These are phyloP conservation scores for Drosophila bocqueti DNA, from an alignment of 1,140 invertebrate species.

Conservation along the genomic window DNA sequence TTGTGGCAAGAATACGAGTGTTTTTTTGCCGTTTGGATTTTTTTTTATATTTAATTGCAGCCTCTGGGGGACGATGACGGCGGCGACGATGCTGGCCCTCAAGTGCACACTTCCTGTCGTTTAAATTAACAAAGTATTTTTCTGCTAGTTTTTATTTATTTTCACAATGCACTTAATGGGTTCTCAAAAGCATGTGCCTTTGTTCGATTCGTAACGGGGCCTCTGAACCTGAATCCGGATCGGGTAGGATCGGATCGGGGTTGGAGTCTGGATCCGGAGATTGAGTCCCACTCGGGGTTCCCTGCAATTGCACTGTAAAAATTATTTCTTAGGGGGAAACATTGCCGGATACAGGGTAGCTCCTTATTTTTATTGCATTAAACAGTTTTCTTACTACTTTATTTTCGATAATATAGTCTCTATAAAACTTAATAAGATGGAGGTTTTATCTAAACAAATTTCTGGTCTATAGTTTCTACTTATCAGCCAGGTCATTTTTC, in stretches of 20 bases:
- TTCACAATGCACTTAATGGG: conserved; percentile 72
- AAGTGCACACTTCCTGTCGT: conserved; percentile 80
- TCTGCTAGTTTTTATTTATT: conserved; percentile 65
- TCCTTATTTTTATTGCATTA: too few relatives aligned
- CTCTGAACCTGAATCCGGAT: conserved; percentile 25
- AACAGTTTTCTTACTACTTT: too few relatives aligned
- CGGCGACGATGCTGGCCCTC: conserved; percentile 61
- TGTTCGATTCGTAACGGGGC: conserved; percentile 73
- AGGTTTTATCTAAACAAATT: too few relatives aligned
- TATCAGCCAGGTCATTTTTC: not conserved
- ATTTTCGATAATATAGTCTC: too few relatives aligned
- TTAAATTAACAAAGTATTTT: conserved; percentile 66
- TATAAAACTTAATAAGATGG: too few relatives aligned
- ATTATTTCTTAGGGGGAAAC: not conserved
- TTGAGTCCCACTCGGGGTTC: conserved; percentile 25
- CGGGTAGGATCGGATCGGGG: conserved; percentile 3
- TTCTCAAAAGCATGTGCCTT: conserved; percentile 62
- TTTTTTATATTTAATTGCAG: conserved; percentile 50
- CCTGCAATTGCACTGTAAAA: conserved; percentile 19
- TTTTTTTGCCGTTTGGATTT: conserved; percentile 21
- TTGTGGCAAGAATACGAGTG: conserved; percentile 36
- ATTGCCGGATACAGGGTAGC: too few relatives aligned
- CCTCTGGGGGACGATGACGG: conserved; percentile 21
- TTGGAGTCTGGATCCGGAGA: conserved; percentile 47
- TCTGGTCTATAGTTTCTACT: too few relatives aligned